Evolutionary conservation across 1,140 invertebrate genomes (phyloP), one percentile per base, ranked within the genome.

Genomic region (Drosophila biarmipes): DNA sequence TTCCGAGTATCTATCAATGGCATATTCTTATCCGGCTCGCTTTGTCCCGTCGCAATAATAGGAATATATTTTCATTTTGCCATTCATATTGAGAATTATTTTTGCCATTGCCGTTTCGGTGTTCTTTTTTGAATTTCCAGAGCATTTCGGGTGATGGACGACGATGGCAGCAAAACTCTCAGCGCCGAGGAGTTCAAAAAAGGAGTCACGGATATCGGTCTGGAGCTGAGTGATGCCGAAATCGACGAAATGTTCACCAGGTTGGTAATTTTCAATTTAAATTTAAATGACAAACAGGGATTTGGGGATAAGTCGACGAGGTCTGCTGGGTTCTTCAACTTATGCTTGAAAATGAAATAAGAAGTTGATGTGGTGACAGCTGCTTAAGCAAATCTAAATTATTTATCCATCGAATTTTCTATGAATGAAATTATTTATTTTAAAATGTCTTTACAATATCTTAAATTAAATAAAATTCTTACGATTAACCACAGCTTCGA

Each of bases 61-160:
- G 59, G 61, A 84, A 82, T 42, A 57, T 74, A 77, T 85, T 80
- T 80, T 59, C 49, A 57, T 46, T 59, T 81, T 56, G 34, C 34
- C 27, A 53, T 35, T 19, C 55, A 73, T 46, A 61, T 45, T 51
- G 43, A 7, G 56, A 55, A 61, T 82, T 53, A 61, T 58, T 52
- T 68, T 59, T 55, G 52, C 45, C 40, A 14, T 37, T 34, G 43
- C 53, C 12, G 29, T 43, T 64, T 24, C 12, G 6, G 4, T 14
- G 17, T n/a, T 40, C 17, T 21, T 38, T 57, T 31, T 29, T 40
- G 15, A 14, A 62, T 61, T 53, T 80, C 4, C 91, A 98, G 98
- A 92, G 92, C 96, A 59, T 99, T 99, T 90, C 95, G 97, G 34
- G 93, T 96, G 48, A 97, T 99, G 96, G 98, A 99, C 90, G 96